Evolutionary conservation across 2,797 vertebrate species (phyloP).

Genomic region (Macroramphosus scolopax): DNA sequence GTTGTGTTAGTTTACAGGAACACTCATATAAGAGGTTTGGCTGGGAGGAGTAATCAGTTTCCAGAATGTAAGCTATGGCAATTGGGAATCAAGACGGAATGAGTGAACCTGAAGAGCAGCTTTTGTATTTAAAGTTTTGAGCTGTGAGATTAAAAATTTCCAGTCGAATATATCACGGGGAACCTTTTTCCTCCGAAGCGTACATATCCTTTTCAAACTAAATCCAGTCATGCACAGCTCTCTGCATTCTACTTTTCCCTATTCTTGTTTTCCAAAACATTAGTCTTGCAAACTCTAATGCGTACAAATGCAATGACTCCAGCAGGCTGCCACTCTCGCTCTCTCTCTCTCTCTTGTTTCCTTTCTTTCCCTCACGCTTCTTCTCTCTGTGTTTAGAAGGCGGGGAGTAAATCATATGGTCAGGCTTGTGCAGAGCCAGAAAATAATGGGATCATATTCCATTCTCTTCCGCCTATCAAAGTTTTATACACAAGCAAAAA

Average conservation of each 20-base stretch:
- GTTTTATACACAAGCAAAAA: conserved; percentile 81
- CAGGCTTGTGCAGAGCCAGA: conserved; percentile 77
- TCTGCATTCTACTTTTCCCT: conserved; percentile 68
- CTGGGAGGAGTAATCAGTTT: conserved; percentile 49
- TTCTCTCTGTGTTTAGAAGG: conserved; percentile 67
- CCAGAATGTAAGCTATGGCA: conserved; percentile 49
- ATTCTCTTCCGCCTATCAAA: conserved; percentile 76
- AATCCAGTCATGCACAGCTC: conserved; percentile 74
- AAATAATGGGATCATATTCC: conserved; percentile 81
- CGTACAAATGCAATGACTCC: conserved; percentile 76
- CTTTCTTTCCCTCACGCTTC: conserved; percentile 52
- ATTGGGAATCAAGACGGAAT: conserved; percentile 55
- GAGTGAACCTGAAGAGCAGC: conserved; percentile 63
- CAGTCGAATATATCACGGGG: conserved; percentile 64
- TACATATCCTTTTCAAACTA: conserved; percentile 73
- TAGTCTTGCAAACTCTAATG: conserved; percentile 80
- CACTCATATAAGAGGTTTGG: conserved; percentile 23
- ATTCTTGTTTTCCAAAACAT: conserved; percentile 81
- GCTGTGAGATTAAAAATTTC: conserved; percentile 80
- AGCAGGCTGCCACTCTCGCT: conserved; percentile 54
- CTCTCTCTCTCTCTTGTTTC: conserved; percentile 23
- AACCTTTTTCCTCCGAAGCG: conserved; percentile 65
- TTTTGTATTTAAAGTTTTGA: conserved; percentile 77
- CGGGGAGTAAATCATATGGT: conserved; percentile 76
- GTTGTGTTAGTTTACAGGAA: conserved; percentile 34